phyloP scores from a whole-genome alignment of 2,888 invertebrate species.

The Petrolisthes manimaculis region DNA sequence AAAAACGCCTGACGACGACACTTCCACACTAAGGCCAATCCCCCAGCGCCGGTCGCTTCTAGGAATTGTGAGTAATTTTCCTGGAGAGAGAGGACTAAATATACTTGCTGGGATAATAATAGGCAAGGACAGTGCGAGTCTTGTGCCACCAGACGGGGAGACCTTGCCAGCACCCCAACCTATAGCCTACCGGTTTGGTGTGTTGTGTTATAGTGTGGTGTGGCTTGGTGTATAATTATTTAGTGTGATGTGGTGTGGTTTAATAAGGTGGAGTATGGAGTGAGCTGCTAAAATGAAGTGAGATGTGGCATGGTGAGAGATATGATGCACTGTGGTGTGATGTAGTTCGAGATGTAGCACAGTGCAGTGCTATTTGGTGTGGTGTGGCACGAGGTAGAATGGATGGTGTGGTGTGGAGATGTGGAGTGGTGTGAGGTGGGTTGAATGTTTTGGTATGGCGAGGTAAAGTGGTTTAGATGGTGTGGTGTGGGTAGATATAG shows the following conservation, averaged over 20 bases:
- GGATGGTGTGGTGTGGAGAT: not conserved
- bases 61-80: conserved; percentile 26
- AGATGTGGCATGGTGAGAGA: not conserved
- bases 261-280: not conserved
- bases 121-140: conserved; percentile 7
- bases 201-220: not conserved
- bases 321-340: not conserved
- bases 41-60: conserved; percentile 12
- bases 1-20: not conserved
- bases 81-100: conserved; percentile 14
- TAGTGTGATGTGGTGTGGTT: not conserved
- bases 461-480: not conserved
- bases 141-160: not conserved
- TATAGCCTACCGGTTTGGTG: not conserved
- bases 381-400: not conserved
- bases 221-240: not conserved
- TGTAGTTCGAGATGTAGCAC: not conserved
- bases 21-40: not conserved
- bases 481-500: not conserved
- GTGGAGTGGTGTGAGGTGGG: not conserved
- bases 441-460: not conserved
- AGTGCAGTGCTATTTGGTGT: not conserved
- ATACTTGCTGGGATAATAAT: conserved; percentile 4
- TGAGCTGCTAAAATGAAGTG: not conserved
- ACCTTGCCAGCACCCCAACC: not conserved